Base-by-base conservation (phyloP, 2,113 vertebrate genomes). In the Rhadina sibilatrix region DNA sequence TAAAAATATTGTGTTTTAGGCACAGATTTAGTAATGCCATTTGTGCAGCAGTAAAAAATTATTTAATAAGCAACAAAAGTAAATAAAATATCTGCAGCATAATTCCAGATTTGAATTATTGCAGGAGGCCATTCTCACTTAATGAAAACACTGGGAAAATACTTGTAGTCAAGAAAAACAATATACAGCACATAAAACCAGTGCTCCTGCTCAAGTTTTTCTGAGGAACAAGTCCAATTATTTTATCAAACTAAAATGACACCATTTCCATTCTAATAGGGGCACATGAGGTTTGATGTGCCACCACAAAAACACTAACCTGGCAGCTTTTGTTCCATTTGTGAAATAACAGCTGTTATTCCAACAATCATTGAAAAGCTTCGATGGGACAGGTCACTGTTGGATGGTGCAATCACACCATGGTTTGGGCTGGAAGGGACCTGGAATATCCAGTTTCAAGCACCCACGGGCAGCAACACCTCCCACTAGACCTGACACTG, bases 371-470 rank as follows among this genome's bases (percentile, higher is more conserved):
- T 0, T 11, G 21, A 11, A 40, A 56, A 64, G n/a, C 15, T 24
- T 21, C 0, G 0, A 15, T 7, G 64, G 60, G 64, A 66, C 37
- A 37, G 25, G 17, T 50, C 40, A 25, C 40, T 1, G 1, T 0
- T 20, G 59, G 50, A n/a, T 22, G 22, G 11, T 2, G 30, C 22
- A 65, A 12, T 17, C 19, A 19, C 11, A 46, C 11, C 4, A 15
- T 2, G 6, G 5, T 16, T 37, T 40, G 54, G 17, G 11, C 23
- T 23, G 23, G 46, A 50, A 89, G 7, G 25, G 44, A 64, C 4
- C 28, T 50, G n/a, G n/a, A n/a, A n/a, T n/a, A n/a, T 0, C 18
- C 12, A 6, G 4, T 0, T 6, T 14, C 75, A 64, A 7, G 1
- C 5, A 10, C 5, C 28, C 2, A 1, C 1, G 1, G 4, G 30